These are phyloP conservation scores for Himalopsyche anomala DNA, from an alignment of 2,888 invertebrate species.

Conservation along the genomic window DNA sequence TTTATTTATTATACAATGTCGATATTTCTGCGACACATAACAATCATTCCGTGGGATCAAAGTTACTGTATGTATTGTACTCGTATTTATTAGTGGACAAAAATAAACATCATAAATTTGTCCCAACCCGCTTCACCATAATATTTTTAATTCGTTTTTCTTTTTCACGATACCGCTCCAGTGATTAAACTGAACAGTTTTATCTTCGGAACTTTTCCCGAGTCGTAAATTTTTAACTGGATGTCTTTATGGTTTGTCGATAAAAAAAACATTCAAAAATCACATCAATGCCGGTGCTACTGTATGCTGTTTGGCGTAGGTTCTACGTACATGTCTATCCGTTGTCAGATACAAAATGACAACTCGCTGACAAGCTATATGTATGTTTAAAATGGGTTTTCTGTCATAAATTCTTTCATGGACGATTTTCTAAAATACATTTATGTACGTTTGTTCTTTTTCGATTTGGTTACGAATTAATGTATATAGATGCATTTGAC, in stretches of 20 bases:
- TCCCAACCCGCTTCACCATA: background rate
- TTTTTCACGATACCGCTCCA: background rate
- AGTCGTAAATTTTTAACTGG: conserved; percentile 26
- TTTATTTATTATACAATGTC: too few species aligned
- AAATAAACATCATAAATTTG: background rate
- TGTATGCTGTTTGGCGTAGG: background rate
- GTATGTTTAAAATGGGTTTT: background rate
- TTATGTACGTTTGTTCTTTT: too few species aligned
- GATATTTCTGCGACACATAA: too few species aligned
- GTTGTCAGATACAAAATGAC: conserved; percentile 9
- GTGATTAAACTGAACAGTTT: conserved; percentile 28
- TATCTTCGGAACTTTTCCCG: background rate
- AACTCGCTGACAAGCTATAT: background rate
- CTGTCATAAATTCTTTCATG: background rate
- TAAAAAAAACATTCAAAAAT: conserved; percentile 29
- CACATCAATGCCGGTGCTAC: background rate
- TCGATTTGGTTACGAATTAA: too few species aligned
- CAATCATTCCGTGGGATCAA: too few species aligned
- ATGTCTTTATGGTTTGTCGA: conserved; percentile 21
- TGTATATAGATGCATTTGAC: too few species aligned
- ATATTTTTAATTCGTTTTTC: conserved; percentile 26
- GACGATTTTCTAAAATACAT: background rate
- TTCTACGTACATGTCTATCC: background rate
- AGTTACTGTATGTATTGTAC: too few species aligned
- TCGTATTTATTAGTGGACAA: background rate